These are phyloP conservation scores for Scaptomyza pallida DNA, from an alignment of 1,140 invertebrate genomes.

Conservation along the genomic window DNA sequence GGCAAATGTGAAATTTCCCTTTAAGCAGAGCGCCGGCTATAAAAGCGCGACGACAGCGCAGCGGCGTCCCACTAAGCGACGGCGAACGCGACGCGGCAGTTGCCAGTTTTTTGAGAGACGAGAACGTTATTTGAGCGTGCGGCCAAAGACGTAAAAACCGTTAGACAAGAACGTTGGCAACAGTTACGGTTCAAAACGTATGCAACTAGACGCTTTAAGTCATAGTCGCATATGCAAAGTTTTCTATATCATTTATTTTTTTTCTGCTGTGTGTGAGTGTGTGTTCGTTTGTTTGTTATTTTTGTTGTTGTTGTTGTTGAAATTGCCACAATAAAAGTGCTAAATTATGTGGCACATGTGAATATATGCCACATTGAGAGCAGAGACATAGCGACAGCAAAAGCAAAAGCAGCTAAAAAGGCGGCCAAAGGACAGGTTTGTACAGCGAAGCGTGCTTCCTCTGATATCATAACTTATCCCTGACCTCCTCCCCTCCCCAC, in stretches of 20 bases:
- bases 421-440: conserved; percentile 3
- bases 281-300: conserved; percentile 12
- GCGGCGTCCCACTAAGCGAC: conserved; percentile 37
- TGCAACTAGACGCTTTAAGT: background rate
- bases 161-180: conserved; percentile 6
- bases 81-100: conserved; percentile 22
- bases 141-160: conserved; percentile 10
- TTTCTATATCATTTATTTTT: background rate
- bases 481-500: background rate
- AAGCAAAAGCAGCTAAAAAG: background rate
- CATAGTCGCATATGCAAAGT: conserved; percentile 3
- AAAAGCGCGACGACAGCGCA: conserved; percentile 32
- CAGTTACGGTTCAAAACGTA: conserved; percentile 1
- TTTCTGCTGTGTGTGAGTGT: background rate
- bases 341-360: conserved; percentile 41
- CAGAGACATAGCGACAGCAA: background rate
- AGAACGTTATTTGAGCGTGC: background rate
- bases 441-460: conserved; percentile 15
- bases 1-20: conserved; percentile 17
- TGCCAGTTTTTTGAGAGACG: background rate
- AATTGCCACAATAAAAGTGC: conserved; percentile 29
- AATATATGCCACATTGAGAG: conserved; percentile 12
- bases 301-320: conserved; percentile 24
- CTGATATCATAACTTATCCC: background rate
- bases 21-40: conserved; percentile 26